phyloP scores from a whole-genome alignment of 2,888 invertebrate genomes.

The Agrochola lychnidis region DNA sequence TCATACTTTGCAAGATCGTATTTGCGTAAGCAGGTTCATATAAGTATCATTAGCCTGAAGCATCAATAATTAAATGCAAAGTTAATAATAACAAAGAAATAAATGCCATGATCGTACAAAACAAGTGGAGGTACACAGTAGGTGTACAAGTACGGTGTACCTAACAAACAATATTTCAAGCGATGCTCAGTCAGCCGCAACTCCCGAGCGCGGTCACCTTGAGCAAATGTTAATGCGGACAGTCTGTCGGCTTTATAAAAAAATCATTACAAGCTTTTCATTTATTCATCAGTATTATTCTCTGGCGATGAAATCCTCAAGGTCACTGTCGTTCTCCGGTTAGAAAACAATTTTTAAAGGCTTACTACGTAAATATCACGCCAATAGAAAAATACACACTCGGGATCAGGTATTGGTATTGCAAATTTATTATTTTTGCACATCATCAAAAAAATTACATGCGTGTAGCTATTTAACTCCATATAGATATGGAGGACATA shows the following conservation, averaged over 20 bases:
- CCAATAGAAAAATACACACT: constrained; percentile 1
- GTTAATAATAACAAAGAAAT: constrained; percentile 61
- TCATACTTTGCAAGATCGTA: constrained; percentile 19
- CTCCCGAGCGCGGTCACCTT: constrained; percentile 88
- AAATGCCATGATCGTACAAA: constrained; percentile 66
- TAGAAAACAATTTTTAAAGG: constrained; percentile 42
- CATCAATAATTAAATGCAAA: constrained; percentile 54
- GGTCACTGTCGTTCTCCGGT: constrained; percentile 62
- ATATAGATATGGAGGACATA: no score
- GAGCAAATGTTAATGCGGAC: constrained; percentile 88
- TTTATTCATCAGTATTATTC: constrained; percentile 77
- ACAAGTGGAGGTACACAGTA: constrained; percentile 76
- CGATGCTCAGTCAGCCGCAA: constrained; percentile 88
- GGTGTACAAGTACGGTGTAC: constrained; percentile 70
- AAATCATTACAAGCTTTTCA: constrained; percentile 81
- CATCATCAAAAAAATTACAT: constrained; percentile 9
- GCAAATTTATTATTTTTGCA: neutral
- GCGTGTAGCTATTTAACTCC: constrained; percentile 3
- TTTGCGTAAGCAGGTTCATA: constrained; percentile 54
- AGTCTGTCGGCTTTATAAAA: constrained; percentile 81
- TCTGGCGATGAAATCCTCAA: constrained; percentile 75
- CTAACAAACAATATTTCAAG: constrained; percentile 79
- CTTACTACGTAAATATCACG: constrained; percentile 12
- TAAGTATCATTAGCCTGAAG: constrained; percentile 44
- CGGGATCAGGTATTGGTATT: neutral